Evolutionary conservation across 2,113 vertebrate genomes (phyloP), one percentile per base, ranked within the genome.

Genomic region (Falco punctatus): DNA sequence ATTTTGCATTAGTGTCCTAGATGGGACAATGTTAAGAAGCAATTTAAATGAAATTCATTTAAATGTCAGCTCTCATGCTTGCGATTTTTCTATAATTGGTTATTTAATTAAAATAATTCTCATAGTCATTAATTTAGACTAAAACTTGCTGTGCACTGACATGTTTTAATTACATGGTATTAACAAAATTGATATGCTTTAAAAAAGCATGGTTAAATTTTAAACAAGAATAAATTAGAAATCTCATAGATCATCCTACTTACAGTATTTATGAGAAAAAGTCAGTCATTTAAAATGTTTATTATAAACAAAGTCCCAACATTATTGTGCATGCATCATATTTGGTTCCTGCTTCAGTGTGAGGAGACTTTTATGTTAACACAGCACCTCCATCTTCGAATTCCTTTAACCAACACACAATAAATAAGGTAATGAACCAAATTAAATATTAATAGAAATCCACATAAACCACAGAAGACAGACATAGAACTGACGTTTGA

Each of bases 61-160:
- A 99, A 99, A 99, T 99, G 99, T 99, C 99, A 99, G 99, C 99
- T 99, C 99, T 99, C 99, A 99, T 99, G 99, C 99, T 99, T 99
- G 99, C 98, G 98, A 99, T 99, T 99, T 99, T 99, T 99, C 99
- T 99, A 99, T 99, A 99, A 99, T 99, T 99, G 99, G 99, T 99
- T 99, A 99, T 99, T 99, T 99, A 99, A 99, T 99, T 99, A 99
- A 99, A 99, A 99, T 99, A 99, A 99, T 99, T 99, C 99, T 99
- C 99, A 99, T 99, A 99, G 99, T 99, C 99, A 99, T 99, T 99
- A 99, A 99, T 99, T 99, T 99, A 99, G 99, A 99, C 98, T 98
- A 99, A 99, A 99, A 99, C 99, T 99, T 99, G 99, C 99, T 99
- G 99, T 99, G 98, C 98, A 98, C 99, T 99, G 99, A 99, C 99